Evolutionary conservation across 64 coral and sea anemone genomes (phyloP).

Genomic region (Trachythela sp.): DNA sequence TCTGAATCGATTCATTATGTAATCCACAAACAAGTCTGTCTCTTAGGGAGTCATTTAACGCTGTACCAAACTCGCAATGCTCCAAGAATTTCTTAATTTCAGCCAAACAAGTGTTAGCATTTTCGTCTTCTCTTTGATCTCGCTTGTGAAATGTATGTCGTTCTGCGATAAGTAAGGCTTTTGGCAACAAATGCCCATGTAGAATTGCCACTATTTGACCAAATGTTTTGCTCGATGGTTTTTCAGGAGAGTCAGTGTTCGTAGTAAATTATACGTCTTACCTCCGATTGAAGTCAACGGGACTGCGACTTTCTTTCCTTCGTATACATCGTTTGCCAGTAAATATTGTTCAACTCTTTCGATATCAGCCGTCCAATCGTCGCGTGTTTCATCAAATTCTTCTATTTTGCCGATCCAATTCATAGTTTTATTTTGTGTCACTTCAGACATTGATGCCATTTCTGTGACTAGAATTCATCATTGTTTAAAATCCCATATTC

Average conservation of each 20-base stretch:
- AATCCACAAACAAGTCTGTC: neutral
- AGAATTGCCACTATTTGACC: slow-evolving; percentile 25
- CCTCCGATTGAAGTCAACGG: neutral
- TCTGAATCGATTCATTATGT: too few species aligned
- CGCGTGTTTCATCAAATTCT: neutral
- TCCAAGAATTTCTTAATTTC: neutral
- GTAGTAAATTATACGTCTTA: slow-evolving; percentile 36
- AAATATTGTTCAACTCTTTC: slow-evolving; percentile 31
- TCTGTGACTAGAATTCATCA: too few species aligned
- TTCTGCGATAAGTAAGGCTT: neutral
- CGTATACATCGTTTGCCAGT: neutral
- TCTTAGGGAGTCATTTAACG: neutral
- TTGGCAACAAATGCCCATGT: slow-evolving; percentile 5
- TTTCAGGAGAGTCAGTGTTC: slow-evolving; percentile 14
- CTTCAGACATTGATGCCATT: too few species aligned
- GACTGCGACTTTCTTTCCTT: neutral
- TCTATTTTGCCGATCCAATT: slow-evolving; percentile 4
- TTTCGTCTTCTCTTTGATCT: slow-evolving; percentile 30
- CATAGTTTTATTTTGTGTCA: neutral
- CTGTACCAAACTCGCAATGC: neutral
- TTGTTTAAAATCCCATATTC: neutral
- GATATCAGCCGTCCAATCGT: neutral
- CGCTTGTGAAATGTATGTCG: slow-evolving; percentile 36
- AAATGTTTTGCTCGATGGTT: slow-evolving; percentile 19
- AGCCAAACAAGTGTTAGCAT: neutral